A percentile compares a stretch with the other conserved stretches of the same genome.
Evolutionary conservation across 2,113 vertebrate genomes (phyloP).

Genomic region (Corapipo altera): DNA sequence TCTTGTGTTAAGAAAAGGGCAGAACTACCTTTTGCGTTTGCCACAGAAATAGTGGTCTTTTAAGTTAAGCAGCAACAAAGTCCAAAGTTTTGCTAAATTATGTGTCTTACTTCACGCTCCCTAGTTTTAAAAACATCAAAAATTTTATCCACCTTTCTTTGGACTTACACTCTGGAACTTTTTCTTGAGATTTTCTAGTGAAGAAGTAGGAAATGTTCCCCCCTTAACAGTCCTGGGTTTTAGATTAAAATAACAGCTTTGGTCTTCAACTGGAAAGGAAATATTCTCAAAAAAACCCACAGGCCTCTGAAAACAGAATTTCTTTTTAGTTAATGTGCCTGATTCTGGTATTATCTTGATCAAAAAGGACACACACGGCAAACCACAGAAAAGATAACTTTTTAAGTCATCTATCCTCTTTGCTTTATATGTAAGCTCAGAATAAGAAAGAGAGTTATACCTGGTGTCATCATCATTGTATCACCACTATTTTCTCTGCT

Average conservation of each 20-base stretch:
- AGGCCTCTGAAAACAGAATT: not conserved
- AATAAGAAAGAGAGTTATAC: not conserved
- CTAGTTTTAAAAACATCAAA: not conserved
- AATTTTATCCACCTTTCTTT: not conserved
- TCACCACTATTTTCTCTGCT: not conserved
- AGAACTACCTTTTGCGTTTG: rapidly evolving
- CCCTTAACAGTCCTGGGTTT: not conserved
- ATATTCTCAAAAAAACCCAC: not conserved
- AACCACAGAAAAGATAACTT: not conserved
- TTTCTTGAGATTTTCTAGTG: not conserved
- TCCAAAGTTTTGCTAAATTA: not conserved
- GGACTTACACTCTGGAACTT: not conserved
- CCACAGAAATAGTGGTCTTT: not conserved
- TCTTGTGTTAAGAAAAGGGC: not conserved
- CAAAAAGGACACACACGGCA: not conserved
- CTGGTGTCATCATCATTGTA: not conserved
- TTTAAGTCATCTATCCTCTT: not conserved
- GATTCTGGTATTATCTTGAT: not conserved
- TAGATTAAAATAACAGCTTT: not conserved
- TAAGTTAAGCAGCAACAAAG: not conserved
- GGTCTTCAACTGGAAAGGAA: not conserved
- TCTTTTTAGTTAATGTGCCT: not conserved
- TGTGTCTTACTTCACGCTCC: not conserved
- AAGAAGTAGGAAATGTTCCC: not conserved
- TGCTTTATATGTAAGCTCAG: not conserved